Evolutionary conservation across 1,140 invertebrate species (phyloP), one percentile per base, ranked within the genome.

Genomic region (Drosophila cardini): DNA sequence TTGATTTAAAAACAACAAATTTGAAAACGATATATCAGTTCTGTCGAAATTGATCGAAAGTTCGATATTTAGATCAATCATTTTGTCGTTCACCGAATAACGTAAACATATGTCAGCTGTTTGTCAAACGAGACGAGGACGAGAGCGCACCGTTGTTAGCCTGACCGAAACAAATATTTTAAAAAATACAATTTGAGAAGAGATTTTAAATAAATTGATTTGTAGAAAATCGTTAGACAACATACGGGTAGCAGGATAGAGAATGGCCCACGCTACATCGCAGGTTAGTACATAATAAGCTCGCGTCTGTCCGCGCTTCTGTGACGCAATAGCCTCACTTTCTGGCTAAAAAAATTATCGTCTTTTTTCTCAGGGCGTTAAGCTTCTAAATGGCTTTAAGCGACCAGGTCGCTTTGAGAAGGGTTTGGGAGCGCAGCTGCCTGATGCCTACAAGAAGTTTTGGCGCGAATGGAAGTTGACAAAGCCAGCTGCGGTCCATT

Each of bases 361-460:
- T 69, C n/a, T 9, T 18, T 36, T 5, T n/a, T 16, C 48, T 1
- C 56, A 92, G 91, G 92, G 91, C 46, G 46, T 76, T 1, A 83
- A 90, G 67, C 72, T 92, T 2, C 56, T 92, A 10, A 75, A 91
- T 64, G 89, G 90, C 64, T 92, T 90, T 73, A 93, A 93, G 74
- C 92, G 92, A 53, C 93, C 92, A 76, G 92, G 80, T 57, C 93
- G 94, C 57, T 95, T 95, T 92, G 90, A 93, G 45, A 93, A 93
- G 64, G 95, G 95, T 6, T 92, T 95, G 40, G 95, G 95, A 9
- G 91, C 94, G 36, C 92, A 93, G 68, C 92, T 99, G 63, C 98
- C 98, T 3, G 93, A 95, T 76, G 96, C 96, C 32, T 99, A 98
- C 90, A 96, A 96, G 90, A 96, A 97, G 90, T 97, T 98, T 92